Evolutionary conservation across 2,888 invertebrate genomes (phyloP).

Genomic region (Sinodicranocentrus sp.): DNA sequence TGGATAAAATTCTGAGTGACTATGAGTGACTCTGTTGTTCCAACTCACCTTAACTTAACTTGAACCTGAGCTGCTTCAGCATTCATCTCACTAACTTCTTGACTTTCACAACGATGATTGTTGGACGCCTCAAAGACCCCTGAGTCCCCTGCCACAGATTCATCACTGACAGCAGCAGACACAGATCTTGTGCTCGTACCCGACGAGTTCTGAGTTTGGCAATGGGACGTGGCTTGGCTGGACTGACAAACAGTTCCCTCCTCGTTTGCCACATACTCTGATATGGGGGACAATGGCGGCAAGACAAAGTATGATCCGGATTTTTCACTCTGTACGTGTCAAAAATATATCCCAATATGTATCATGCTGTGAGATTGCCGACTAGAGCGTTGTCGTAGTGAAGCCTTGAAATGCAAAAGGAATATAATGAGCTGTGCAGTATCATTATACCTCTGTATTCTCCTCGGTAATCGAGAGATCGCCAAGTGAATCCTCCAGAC

Average conservation of each 20-base stretch:
- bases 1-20: too few species aligned
- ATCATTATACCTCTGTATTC: conserved; percentile 47
- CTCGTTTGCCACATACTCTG: conserved; percentile 86
- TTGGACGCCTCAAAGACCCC: conserved; percentile 95
- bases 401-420: conserved; percentile 26
- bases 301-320: conserved; percentile 72
- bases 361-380: too few species aligned
- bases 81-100: conserved; percentile 80
- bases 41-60: conserved; percentile 86
- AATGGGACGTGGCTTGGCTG: conserved; percentile 78
- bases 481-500: conserved; percentile 72
- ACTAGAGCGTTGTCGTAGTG: too few species aligned
- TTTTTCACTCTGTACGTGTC: conserved; percentile 70
- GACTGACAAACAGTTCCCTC: conserved; percentile 73
- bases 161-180: conserved; percentile 97
- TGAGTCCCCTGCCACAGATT: conserved; percentile 97
- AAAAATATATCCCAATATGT: too few species aligned
- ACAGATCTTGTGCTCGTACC: conserved; percentile 91
- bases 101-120: conserved; percentile 78
- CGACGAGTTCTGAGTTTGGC: conserved; percentile 78
- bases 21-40: background rate
- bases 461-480: conserved; percentile 71
- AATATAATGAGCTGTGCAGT: too few species aligned
- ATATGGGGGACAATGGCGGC: conserved; percentile 89
- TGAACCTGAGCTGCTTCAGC: conserved; percentile 95